Conservation (phyloP, 2,797 vertebrate species). For the Diplodus sargus region DNA sequence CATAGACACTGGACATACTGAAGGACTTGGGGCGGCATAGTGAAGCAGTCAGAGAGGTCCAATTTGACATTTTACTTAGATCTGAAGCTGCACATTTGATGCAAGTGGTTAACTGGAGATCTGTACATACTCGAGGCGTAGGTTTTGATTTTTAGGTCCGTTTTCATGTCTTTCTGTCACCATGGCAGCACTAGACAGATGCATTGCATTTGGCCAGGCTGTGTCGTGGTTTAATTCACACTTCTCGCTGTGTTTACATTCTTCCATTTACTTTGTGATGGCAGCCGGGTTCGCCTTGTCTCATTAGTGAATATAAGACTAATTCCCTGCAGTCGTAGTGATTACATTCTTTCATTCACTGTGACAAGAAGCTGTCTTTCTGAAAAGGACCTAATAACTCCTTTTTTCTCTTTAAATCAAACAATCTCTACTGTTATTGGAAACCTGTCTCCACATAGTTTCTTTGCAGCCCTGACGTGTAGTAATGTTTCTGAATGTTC, state of each 20-base stretch:
- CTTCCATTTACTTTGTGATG: slow-evolving; percentile 11
- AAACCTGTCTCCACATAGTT: neutral
- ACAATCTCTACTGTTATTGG: neutral
- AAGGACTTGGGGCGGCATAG: neutral
- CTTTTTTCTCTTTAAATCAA: slow-evolving; percentile 6
- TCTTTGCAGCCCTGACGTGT: neutral
- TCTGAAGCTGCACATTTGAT: neutral
- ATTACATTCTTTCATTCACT: slow-evolving; percentile 19
- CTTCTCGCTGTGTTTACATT: slow-evolving; percentile 9
- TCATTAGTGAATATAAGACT: slow-evolving; percentile 18
- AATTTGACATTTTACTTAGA: neutral
- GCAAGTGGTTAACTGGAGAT: neutral
- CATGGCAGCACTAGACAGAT: neutral
- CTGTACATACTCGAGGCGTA: neutral
- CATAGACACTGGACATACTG: too few relatives aligned
- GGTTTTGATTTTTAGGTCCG: neutral
- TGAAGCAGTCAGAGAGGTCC: neutral
- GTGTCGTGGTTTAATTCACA: neutral
- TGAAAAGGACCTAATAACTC: slow-evolving; percentile 22
- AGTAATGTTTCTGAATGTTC: neutral
- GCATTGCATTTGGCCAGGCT: neutral
- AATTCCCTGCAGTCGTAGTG: neutral
- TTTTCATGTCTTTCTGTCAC: neutral
- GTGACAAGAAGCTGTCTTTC: neutral
- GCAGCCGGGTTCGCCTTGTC: slow-evolving; percentile 6